These are phyloP conservation scores for Apodemia hepburni DNA, from an alignment of 2,888 invertebrate genomes.

Conservation along the genomic window DNA sequence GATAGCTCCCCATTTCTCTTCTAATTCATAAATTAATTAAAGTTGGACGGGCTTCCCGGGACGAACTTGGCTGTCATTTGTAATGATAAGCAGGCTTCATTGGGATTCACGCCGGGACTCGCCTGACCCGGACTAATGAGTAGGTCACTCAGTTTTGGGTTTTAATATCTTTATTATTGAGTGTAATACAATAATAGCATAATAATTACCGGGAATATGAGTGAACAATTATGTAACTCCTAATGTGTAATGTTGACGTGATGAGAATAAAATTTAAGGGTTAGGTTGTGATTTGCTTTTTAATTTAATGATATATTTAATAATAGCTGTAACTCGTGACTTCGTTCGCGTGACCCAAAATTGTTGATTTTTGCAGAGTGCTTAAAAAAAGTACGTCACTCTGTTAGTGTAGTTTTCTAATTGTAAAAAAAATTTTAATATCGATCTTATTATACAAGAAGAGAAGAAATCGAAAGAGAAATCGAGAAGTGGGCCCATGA, in stretches of 20 bases:
- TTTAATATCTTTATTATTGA: constrained; percentile 10
- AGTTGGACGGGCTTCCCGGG: constrained; percentile 44
- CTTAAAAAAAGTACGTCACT: no score
- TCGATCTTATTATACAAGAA: no score
- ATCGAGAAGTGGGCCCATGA: no score
- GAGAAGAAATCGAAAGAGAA: no score
- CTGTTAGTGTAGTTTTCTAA: no score
- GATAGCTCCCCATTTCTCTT: constrained; percentile 30
- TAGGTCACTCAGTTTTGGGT: constrained; percentile 44
- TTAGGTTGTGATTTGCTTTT: background rate
- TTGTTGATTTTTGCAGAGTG: no score
- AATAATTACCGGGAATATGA: background rate
- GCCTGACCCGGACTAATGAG: constrained; percentile 43
- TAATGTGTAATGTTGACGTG: background rate
- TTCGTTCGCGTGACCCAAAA: no score
- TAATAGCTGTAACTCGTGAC: no score
- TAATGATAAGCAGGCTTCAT: constrained; percentile 69
- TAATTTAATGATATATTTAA: no score
- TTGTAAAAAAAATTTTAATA: no score
- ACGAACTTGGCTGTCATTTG: constrained; percentile 54
- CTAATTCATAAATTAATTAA: constrained; percentile 75
- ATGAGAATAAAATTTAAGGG: background rate
- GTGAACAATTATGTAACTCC: background rate
- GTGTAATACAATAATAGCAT: background rate
- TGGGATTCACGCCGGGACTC: constrained; percentile 48